These are phyloP conservation scores for Cryptoprocta ferox DNA, from an alignment of 2,797 vertebrate genomes.

Conservation along the genomic window DNA sequence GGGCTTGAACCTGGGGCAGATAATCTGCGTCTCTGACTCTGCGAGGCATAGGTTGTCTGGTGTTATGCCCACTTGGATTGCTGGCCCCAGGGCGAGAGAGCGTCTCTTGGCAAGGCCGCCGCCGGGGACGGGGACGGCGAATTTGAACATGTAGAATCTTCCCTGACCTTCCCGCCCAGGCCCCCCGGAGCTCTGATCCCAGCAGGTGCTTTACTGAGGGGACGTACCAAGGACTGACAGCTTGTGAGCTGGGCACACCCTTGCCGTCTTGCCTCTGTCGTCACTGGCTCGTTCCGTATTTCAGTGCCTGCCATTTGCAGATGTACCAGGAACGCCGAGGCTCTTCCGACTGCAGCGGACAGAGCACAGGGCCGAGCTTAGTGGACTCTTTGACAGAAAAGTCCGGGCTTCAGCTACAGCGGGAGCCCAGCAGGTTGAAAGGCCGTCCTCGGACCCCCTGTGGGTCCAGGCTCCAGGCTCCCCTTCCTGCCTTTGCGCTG, in stretches of 20 bases:
- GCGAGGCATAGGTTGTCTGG: neutral
- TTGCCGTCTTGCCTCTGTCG: fast-evolving
- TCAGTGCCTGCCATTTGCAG: no score
- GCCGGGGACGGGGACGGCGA: no score
- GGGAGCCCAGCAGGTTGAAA: neutral
- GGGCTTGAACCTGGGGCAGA: neutral
- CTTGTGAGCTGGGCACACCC: neutral
- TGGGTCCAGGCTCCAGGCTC: neutral
- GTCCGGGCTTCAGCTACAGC: neutral
- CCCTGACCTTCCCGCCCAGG: neutral
- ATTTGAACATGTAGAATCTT: fast-evolving
- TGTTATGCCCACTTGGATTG: neutral
- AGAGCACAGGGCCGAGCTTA: neutral
- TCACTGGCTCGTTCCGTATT: fast-evolving
- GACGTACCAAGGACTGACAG: fast-evolving
- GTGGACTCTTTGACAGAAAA: neutral
- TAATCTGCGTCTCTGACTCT: neutral
- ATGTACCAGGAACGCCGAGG: fast-evolving
- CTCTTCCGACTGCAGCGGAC: neutral
- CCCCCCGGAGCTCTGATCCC: neutral
- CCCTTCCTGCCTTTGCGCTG: neutral
- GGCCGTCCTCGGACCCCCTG: neutral
- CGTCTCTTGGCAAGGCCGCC: neutral
- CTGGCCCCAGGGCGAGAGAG: neutral
- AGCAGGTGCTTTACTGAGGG: neutral